Evolutionary conservation across 2,888 invertebrate genomes (phyloP).

Genomic region (Cartodere bifasciata): DNA sequence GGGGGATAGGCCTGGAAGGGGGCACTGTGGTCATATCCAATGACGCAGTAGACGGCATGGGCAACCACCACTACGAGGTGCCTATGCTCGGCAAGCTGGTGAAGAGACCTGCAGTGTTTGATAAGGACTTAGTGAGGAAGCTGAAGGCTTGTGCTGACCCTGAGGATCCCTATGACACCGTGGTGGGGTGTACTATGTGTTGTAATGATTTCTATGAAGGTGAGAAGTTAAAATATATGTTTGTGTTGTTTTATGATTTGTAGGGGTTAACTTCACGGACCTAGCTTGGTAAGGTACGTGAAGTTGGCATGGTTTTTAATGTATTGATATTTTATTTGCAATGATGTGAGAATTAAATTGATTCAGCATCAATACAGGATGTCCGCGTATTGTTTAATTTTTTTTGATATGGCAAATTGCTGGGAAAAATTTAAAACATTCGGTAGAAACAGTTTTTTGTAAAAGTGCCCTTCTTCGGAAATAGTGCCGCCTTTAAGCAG

Average conservation of each 20-base stretch:
- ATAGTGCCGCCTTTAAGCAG: no score
- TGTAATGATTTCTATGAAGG: slow-evolving; percentile 98
- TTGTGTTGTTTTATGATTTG: not conserved
- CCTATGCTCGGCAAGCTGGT: slow-evolving; percentile 74
- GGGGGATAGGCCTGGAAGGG: slow-evolving; percentile 83
- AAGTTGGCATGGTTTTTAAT: not conserved
- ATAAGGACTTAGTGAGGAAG: slow-evolving; percentile 67
- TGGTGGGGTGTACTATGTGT: slow-evolving; percentile 89
- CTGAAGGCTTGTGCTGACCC: slow-evolving; percentile 59
- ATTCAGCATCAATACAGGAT: no score
- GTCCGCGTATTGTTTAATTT: no score
- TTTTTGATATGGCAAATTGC: no score
- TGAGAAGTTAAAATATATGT: no score
- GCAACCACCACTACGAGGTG: slow-evolving; percentile 74
- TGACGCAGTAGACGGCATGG: slow-evolving; percentile 78
- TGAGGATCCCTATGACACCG: slow-evolving; percentile 76
- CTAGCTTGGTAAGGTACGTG: not conserved
- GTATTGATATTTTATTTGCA: slow-evolving; percentile 3
- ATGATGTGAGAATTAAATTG: no score
- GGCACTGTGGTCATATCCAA: slow-evolving; percentile 92
- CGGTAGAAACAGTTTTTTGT: no score
- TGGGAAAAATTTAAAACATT: no score
- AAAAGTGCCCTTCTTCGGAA: no score
- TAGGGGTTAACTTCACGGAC: not conserved
- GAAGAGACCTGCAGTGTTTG: slow-evolving; percentile 71